phyloP scores from a whole-genome alignment of 1,140 invertebrate species.

The Caenorhabditis briggsae region DNA sequence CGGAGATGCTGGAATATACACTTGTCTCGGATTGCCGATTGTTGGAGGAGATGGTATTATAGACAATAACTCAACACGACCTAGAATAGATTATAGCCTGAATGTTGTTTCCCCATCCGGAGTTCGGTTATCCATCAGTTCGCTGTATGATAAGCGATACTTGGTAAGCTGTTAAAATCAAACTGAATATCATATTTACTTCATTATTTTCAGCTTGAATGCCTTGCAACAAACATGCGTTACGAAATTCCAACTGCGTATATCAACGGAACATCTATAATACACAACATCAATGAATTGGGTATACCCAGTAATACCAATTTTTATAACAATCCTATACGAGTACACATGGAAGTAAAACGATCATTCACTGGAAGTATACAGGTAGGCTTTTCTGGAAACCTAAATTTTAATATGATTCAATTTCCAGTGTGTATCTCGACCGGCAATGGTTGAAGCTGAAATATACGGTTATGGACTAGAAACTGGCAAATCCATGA shows the following conservation, averaged over 20 bases:
- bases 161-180: constrained; percentile 63
- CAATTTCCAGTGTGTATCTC: constrained; percentile 72
- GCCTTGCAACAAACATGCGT: constrained; percentile 68
- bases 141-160: constrained; percentile 51
- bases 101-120: constrained; percentile 71
- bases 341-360: constrained; percentile 67
- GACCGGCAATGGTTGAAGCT: constrained; percentile 75
- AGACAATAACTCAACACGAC: constrained; percentile 40
- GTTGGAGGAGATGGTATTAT: constrained; percentile 3
- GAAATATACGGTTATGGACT: constrained; percentile 72
- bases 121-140: constrained; percentile 68
- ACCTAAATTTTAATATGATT: background rate
- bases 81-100: constrained; percentile 66
- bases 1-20: constrained; percentile 68
- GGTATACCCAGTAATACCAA: constrained; percentile 71
- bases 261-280: constrained; percentile 71
- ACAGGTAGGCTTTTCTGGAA: constrained; percentile 59
- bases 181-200: background rate
- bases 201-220: constrained; percentile 68
- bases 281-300: constrained; percentile 72
- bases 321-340: constrained; percentile 73
- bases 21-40: constrained; percentile 68
- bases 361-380: constrained; percentile 70
- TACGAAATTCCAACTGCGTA: constrained; percentile 75
- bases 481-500: constrained; percentile 71